Percentiles rank a stretch among this genome's conserved stretches.
Conservation (phyloP, 1,140 invertebrate species). For the Orussus abietinus region DNA sequence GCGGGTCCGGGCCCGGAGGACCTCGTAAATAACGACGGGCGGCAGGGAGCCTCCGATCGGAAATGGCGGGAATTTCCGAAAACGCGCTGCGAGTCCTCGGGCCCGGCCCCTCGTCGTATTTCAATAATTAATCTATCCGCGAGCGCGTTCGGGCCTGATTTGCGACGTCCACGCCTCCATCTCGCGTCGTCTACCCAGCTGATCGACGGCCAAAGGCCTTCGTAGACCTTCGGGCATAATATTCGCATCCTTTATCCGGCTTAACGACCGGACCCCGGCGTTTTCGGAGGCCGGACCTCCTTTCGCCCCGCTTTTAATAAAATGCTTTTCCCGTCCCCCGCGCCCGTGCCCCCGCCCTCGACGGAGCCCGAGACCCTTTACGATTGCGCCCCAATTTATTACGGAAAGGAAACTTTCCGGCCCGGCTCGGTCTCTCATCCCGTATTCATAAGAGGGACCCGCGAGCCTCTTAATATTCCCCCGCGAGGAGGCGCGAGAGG, state of each 20-base stretch:
- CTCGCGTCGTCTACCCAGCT: neutral
- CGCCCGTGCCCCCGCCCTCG: too few species aligned
- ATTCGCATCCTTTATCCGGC: neutral
- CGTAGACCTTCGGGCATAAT: neutral
- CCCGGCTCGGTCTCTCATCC: too few species aligned
- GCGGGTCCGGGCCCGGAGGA: neutral
- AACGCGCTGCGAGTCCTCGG: neutral
- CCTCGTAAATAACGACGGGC: neutral
- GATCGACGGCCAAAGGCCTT: neutral
- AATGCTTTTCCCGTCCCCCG: too few species aligned
- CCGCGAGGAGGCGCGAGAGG: too few species aligned
- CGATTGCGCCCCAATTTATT: too few species aligned
- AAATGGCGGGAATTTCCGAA: neutral
- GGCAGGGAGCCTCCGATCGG: neutral
- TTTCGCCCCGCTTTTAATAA: too few species aligned
- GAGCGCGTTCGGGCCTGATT: neutral
- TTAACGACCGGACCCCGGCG: neutral
- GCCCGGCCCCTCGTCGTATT: too few species aligned
- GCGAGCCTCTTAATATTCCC: too few species aligned
- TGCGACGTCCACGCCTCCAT: slow-evolving; percentile 1
- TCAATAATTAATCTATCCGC: neutral
- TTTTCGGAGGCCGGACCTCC: too few species aligned
- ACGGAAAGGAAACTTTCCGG: too few species aligned
- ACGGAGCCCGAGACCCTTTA: too few species aligned
- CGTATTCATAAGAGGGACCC: too few species aligned